Percentiles rank a stretch among this genome's conserved stretches.
These are phyloP conservation scores for Melinaea menophilus DNA, from an alignment of 2,888 invertebrate genomes.

Conservation along the genomic window DNA sequence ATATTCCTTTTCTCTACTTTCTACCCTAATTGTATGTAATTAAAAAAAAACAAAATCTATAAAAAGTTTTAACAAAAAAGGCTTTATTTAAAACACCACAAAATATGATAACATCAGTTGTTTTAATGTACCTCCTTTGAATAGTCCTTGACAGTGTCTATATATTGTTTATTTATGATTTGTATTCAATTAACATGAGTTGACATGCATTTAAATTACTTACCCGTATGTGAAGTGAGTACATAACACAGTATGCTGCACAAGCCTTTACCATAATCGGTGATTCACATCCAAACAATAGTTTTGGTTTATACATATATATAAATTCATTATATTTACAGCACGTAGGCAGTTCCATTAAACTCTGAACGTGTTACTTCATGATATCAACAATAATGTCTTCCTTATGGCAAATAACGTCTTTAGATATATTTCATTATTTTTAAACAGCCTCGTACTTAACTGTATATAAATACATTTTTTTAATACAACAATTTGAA, in stretches of 20 bases:
- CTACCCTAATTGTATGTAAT: no score
- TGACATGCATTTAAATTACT: slow-evolving; percentile 1
- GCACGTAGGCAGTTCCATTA: slow-evolving; percentile 6
- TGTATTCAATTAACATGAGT: slow-evolving; percentile 3
- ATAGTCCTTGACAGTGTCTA: slow-evolving; percentile 1
- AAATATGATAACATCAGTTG: no score
- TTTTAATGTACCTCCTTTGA: no score
- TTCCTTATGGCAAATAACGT: slow-evolving; percentile 16
- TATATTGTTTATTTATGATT: not conserved
- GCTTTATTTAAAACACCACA: no score
- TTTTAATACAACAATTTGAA: no score
- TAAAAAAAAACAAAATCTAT: no score
- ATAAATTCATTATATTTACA: slow-evolving; percentile 13
- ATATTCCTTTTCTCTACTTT: no score
- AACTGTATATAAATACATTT: no score
- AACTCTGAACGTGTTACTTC: not conserved
- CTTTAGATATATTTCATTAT: no score
- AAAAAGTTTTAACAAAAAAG: no score
- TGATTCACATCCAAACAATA: slow-evolving; percentile 9
- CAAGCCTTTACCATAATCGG: not conserved
- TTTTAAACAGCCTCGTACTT: no score
- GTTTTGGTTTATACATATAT: slow-evolving; percentile 8
- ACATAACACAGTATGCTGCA: slow-evolving; percentile 4
- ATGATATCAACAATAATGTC: slow-evolving; percentile 7
- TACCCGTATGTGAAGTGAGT: not conserved